Evolutionary conservation across 2,888 invertebrate genomes (phyloP).

Genomic region (Eudasyphora cyanicolor): DNA sequence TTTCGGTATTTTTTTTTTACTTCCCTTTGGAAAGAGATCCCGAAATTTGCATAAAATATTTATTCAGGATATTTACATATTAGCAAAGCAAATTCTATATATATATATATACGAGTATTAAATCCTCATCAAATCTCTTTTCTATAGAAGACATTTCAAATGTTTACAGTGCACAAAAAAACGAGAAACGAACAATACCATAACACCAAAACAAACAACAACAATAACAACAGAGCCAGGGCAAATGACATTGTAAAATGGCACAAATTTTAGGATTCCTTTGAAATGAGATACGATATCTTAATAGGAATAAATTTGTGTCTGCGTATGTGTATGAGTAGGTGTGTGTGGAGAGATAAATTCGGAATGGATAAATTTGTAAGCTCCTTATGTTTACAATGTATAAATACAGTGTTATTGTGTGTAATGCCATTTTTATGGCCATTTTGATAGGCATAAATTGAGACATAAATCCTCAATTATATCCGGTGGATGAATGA

Average conservation of each 20-base stretch:
- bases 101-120: too few relatives aligned
- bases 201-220: too few relatives aligned
- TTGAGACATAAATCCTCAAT: constrained; percentile 4
- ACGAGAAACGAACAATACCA: too few relatives aligned
- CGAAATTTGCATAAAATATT: background rate
- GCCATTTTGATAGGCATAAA: background rate
- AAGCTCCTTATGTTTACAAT: background rate
- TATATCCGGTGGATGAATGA: constrained; percentile 7
- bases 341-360: background rate
- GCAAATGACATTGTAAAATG: background rate
- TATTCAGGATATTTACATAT: background rate
- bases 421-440: constrained; percentile 3
- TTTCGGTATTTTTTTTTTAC: too few relatives aligned
- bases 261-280: background rate
- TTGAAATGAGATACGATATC: background rate
- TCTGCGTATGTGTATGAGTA: background rate
- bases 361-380: too few relatives aligned
- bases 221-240: background rate
- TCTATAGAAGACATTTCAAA: background rate
- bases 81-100: background rate
- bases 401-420: background rate
- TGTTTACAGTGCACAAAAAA: background rate
- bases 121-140: constrained; percentile 2
- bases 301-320: background rate
- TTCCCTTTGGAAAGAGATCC: too few relatives aligned